These are phyloP conservation scores for Atta cephalotes DNA, from an alignment of 1,140 invertebrate species.

Conservation along the genomic window DNA sequence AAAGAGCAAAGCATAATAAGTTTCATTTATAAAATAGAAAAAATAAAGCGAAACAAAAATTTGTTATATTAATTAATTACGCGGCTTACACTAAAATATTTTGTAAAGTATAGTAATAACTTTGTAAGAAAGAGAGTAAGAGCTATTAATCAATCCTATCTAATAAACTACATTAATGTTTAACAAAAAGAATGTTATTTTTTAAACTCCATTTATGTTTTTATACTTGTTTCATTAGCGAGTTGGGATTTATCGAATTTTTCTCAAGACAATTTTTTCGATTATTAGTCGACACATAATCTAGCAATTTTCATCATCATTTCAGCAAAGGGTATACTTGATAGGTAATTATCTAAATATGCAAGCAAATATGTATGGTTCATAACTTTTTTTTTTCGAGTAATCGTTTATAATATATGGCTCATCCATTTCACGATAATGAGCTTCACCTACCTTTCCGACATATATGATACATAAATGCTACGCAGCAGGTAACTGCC, in stretches of 20 bases:
- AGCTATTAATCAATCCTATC: neutral
- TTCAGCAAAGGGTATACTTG: neutral
- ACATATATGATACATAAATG: conserved; percentile 86
- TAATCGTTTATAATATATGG: conserved; percentile 67
- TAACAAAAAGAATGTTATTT: neutral
- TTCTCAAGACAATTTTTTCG: neutral
- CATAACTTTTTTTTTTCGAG: neutral
- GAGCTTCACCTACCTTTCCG: conserved; percentile 83
- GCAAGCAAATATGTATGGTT: neutral
- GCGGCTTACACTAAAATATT: conserved; percentile 1
- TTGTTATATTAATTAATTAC: conserved; percentile 18
- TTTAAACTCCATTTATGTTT: neutral
- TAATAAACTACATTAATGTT: conserved; percentile 9
- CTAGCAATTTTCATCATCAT: neutral
- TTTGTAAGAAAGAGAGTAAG: conserved; percentile 6
- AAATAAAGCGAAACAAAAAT: conserved; percentile 2
- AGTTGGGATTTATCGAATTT: conserved; percentile 7
- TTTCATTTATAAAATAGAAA: conserved; percentile 24
- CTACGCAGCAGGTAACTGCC: conserved; percentile 85
- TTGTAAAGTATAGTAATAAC: neutral
- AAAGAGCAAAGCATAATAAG: conserved; percentile 67
- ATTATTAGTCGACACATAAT: neutral
- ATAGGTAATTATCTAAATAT: neutral
- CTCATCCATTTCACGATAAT: conserved; percentile 71
- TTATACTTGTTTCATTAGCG: neutral